phyloP scores from a whole-genome alignment of 2,797 vertebrate genomes.

The Eutrigla gurnardus region DNA sequence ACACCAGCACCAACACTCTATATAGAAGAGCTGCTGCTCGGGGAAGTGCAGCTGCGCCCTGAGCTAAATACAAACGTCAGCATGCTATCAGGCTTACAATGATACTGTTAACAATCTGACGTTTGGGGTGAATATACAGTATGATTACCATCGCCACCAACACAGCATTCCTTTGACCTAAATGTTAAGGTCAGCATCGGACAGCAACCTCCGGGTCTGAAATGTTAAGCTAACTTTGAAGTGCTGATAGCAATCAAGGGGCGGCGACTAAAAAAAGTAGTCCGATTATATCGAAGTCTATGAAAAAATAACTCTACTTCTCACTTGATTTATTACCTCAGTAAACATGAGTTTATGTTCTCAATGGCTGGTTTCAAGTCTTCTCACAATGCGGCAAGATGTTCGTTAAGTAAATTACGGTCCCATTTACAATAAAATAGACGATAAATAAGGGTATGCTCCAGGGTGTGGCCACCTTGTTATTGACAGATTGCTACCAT shows the following conservation, averaged over 20 bases:
- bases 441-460: no score
- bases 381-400: no score
- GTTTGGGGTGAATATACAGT: background rate
- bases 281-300: background rate
- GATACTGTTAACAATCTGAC: background rate
- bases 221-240: background rate
- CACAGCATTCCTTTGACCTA: background rate
- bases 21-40: background rate
- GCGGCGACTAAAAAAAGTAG: background rate
- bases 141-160: background rate
- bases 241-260: background rate
- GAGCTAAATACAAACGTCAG: background rate
- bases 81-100: background rate
- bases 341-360: no score
- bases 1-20: slow-evolving; percentile 24
- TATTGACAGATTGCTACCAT: no score
- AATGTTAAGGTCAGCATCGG: background rate
- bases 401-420: no score
- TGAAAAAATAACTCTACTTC: no score
- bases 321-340: no score
- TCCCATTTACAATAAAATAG: no score
- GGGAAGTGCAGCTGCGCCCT: background rate
- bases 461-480: no score
- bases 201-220: background rate
- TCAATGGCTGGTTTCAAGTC: no score